These are phyloP conservation scores for Spongia lamella DNA, from an alignment of 37 sponge, comb jelly and placozoan genomes.

Conservation along the genomic window DNA sequence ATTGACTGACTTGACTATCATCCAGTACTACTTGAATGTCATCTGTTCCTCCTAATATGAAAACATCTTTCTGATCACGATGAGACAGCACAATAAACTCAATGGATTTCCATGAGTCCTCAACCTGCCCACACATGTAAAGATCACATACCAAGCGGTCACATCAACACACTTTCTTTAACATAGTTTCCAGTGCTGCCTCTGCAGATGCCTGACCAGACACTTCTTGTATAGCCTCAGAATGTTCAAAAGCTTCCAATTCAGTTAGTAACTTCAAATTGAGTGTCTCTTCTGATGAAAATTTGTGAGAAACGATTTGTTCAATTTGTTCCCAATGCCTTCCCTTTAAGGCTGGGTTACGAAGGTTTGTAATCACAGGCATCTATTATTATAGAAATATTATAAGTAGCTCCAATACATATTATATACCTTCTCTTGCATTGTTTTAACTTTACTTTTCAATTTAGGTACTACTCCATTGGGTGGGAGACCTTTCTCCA, in stretches of 20 bases:
- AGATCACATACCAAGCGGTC: neutral
- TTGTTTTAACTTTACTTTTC: constrained; percentile 85
- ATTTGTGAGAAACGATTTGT: constrained; percentile 74
- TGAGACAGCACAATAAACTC: constrained; percentile 92
- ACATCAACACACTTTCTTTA: constrained; percentile 71
- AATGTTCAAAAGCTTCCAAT: constrained; percentile 78
- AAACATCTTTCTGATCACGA: constrained; percentile 93
- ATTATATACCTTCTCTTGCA: constrained; percentile 82
- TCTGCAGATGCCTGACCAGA: constrained; percentile 97
- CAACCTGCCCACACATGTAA: constrained; percentile 54
- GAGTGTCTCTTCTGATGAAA: constrained; percentile 69
- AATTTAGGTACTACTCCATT: constrained; percentile 89
- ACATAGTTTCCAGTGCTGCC: constrained; percentile 89
- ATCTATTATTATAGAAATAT: constrained; percentile 13
- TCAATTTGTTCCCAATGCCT: constrained; percentile 94
- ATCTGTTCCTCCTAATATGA: constrained; percentile 95
- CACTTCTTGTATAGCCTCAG: constrained; percentile 90
- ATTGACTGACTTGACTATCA: constrained; percentile 71
- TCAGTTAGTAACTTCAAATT: constrained; percentile 74
- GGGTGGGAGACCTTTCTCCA: constrained; percentile 97
- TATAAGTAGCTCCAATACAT: constrained; percentile 2
- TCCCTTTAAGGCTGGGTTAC: constrained; percentile 87
- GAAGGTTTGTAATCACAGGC: constrained; percentile 86
- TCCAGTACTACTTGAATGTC: constrained; percentile 94
- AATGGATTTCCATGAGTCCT: constrained; percentile 90